These are phyloP conservation scores for Ochotona princeps DNA, from an alignment of 2,113 vertebrate species.

Conservation along the genomic window DNA sequence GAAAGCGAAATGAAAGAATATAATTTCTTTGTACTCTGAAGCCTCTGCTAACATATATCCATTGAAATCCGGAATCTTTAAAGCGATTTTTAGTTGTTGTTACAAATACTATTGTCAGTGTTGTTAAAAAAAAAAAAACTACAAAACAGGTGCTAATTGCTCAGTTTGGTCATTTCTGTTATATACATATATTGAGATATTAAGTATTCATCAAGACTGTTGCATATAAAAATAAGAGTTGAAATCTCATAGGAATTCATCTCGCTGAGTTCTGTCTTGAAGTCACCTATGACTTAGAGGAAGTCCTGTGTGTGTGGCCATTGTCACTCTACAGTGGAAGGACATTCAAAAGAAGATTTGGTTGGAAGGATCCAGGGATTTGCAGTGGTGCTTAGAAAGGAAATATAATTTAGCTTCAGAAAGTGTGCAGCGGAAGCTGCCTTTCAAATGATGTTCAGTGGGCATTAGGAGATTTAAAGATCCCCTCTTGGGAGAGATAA, in stretches of 20 bases:
- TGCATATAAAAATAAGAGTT: no score
- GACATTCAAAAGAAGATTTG: slow-evolving; percentile 43
- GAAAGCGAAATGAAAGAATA: neutral
- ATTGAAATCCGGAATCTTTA: slow-evolving; percentile 30
- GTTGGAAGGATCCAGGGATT: slow-evolving; percentile 9
- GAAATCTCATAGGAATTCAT: neutral
- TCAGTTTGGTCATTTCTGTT: no score
- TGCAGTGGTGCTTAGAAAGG: neutral
- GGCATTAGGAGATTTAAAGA: slow-evolving; percentile 1
- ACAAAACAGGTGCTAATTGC: no score
- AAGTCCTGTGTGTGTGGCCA: neutral
- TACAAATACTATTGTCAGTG: neutral
- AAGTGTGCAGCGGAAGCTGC: slow-evolving; percentile 9
- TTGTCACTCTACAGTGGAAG: slow-evolving; percentile 4
- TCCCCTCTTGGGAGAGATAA: neutral
- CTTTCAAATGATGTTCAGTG: slow-evolving; percentile 58
- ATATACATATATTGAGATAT: no score
- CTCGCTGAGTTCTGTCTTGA: slow-evolving; percentile 29
- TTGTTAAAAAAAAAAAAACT: neutral
- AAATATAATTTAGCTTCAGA: neutral
- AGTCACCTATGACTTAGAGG: slow-evolving; percentile 24
- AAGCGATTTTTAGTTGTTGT: neutral
- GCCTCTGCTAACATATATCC: neutral
- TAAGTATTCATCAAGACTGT: no score
- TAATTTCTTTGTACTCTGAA: neutral